These are phyloP conservation scores for Acanthopagrus latus DNA, from an alignment of 2,797 vertebrate genomes.

Conservation along the genomic window DNA sequence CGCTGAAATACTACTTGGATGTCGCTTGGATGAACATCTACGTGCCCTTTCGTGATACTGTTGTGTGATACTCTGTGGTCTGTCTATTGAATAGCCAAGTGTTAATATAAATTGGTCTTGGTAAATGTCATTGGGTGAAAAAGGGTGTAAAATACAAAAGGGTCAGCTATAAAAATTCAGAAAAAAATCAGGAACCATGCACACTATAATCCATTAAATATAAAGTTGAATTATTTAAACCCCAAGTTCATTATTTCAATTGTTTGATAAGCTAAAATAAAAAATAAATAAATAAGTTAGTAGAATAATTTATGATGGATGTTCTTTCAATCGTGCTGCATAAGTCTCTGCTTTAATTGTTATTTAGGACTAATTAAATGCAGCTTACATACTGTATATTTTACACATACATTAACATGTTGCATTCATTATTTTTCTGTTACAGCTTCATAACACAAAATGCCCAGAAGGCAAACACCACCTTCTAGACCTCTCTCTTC, in stretches of 20 bases:
- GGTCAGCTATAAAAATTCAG: background rate
- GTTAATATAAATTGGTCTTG: constrained; percentile 8
- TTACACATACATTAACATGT: background rate
- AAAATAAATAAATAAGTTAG: no score
- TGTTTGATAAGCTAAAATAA: background rate
- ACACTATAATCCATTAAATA: background rate
- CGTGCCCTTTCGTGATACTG: constrained; percentile 11
- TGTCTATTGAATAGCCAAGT: constrained; percentile 8
- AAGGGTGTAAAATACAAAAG: background rate
- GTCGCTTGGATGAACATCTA: constrained; percentile 13
- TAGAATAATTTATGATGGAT: background rate
- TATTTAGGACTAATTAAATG: background rate
- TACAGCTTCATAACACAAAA: constrained; percentile 1
- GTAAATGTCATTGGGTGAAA: background rate
- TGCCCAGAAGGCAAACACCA: background rate
- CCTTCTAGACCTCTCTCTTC: background rate
- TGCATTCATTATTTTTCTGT: background rate
- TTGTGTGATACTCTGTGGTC: background rate
- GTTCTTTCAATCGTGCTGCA: background rate
- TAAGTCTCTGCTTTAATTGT: background rate
- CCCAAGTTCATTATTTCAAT: background rate
- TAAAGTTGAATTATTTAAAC: background rate
- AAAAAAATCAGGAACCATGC: background rate
- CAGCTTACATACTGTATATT: background rate
- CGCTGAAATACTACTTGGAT: background rate